Evolutionary conservation across 2,888 invertebrate species (phyloP).

Genomic region (Dasypolia templi): DNA sequence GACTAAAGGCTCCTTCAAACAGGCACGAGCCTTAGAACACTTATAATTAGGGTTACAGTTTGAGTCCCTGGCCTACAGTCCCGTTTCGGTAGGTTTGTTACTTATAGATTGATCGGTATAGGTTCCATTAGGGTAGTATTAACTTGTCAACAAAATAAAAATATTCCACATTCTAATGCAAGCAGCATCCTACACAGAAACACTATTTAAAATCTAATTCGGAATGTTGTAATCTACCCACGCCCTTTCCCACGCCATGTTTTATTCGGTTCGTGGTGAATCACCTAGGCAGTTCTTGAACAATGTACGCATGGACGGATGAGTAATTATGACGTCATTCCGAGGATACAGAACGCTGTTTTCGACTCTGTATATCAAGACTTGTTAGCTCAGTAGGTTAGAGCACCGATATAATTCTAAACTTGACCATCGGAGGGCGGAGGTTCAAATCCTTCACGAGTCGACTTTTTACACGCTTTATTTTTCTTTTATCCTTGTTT

Average conservation of each 20-base stretch:
- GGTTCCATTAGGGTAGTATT: not conserved
- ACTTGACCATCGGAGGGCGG: conserved; percentile 12
- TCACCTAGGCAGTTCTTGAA: conserved; percentile 17
- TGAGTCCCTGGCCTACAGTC: too few relatives aligned
- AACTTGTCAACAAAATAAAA: not conserved
- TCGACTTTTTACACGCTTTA: too few relatives aligned
- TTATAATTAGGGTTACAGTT: too few relatives aligned
- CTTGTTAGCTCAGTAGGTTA: conserved; percentile 56
- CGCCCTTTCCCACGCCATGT: conserved; percentile 14
- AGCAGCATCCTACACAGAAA: not conserved
- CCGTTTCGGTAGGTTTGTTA: too few relatives aligned
- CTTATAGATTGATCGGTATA: too few relatives aligned
- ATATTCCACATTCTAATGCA: not conserved
- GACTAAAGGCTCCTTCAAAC: too few relatives aligned
- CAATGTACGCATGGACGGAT: conserved; percentile 1
- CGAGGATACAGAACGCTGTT: not conserved
- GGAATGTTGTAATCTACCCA: not conserved
- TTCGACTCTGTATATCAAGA: rapidly evolving
- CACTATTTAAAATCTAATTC: conserved; percentile 8
- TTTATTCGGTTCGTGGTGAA: not conserved
- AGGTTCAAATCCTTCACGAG: conserved; percentile 42
- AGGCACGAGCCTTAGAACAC: too few relatives aligned
- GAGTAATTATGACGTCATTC: conserved; percentile 25
- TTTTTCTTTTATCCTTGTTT: too few relatives aligned
- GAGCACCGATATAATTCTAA: conserved; percentile 45